phyloP scores from a whole-genome alignment of 2,113 vertebrate species.

The Eulemur rufifrons region DNA sequence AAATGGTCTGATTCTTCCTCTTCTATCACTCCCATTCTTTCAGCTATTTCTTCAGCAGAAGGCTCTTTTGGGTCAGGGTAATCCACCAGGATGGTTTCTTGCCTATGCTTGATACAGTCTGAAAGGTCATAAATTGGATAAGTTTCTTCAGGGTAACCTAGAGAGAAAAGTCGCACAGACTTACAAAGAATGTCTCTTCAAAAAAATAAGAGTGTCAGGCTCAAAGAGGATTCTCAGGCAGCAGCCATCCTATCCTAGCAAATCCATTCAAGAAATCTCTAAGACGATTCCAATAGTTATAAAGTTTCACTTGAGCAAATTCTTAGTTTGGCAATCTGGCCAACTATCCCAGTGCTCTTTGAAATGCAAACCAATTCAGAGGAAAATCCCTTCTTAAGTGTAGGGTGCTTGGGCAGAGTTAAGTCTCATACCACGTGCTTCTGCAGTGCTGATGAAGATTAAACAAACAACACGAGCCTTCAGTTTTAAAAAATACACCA shows the following conservation, averaged over 20 bases:
- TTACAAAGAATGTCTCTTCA: slow-evolving; percentile 44
- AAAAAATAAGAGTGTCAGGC: slow-evolving; percentile 12
- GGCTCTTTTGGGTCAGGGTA: slow-evolving; percentile 81
- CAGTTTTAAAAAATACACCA: slow-evolving; percentile 49
- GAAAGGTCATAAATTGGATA: slow-evolving; percentile 89
- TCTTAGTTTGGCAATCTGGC: neutral
- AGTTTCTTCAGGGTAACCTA: slow-evolving; percentile 92
- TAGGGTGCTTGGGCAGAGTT: slow-evolving; percentile 24
- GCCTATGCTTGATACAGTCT: slow-evolving; percentile 69
- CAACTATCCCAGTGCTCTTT: neutral
- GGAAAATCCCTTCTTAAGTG: slow-evolving; percentile 54
- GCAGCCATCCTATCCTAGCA: slow-evolving; percentile 35
- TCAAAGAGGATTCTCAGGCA: slow-evolving; percentile 34
- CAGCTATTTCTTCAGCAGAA: slow-evolving; percentile 94
- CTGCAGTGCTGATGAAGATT: slow-evolving; percentile 21
- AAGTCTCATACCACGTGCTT: neutral
- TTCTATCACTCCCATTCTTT: slow-evolving; percentile 89
- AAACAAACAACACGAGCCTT: slow-evolving; percentile 55
- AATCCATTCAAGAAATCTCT: slow-evolving; percentile 51
- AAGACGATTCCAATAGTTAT: slow-evolving; percentile 21
- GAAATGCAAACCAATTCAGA: slow-evolving; percentile 58
- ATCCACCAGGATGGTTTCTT: slow-evolving; percentile 85
- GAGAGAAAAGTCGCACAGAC: slow-evolving; percentile 64
- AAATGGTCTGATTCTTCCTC: slow-evolving; percentile 74
- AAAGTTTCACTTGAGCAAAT: slow-evolving; percentile 57